Base-by-base conservation (phyloP, 2,888 invertebrate species). In the Slavum lentiscoides region DNA sequence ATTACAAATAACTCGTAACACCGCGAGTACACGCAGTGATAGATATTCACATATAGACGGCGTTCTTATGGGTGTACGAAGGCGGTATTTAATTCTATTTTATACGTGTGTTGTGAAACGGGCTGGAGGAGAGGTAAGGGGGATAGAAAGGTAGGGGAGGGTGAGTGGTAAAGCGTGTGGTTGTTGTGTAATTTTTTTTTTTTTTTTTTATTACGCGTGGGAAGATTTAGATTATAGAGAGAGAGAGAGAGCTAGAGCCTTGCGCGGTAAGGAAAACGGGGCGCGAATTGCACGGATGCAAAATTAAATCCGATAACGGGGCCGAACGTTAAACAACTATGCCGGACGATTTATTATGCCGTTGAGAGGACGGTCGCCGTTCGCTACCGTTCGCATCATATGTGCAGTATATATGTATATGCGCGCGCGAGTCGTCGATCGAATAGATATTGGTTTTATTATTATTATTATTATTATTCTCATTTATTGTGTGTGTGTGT, bases 241-340 rank as follows among this genome's bases (percentile, higher is more conserved):
- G 58, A 23, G 11, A 21, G 9, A 75, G 15, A 66, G 15, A 15
- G 58, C 15, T 11, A 21, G 9, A 39, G 11, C n/a, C 43, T 2
- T 9, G 69, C 13, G 8, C 13, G 30, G n/a, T 21, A 77, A 77
- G 30, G 68, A 77, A 77, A 69, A 77, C 80, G 72, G 80, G 80
- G 70, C 80, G 80, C 70, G 80, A 72, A 72, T 64, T 72, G 69
- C 69, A 30, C 30, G 53, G 77, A 69, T 77, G 77, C 77, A 69
- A 77, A 76, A 77, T 62, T 69, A 77, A 72, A 80, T 80, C 80
- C 80, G 80, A 80, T 80, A 80, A 64, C 80, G 70, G 77, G 69
- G 77, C 62, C 30, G 55, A 80, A 72, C 80, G 72, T 72, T 70
- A 72, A 80, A 64, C 69, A 80, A 72, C 69, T 55, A 80, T 39